phyloP scores from a whole-genome alignment of 2,113 vertebrate genomes.

The Macquaria australasica region DNA sequence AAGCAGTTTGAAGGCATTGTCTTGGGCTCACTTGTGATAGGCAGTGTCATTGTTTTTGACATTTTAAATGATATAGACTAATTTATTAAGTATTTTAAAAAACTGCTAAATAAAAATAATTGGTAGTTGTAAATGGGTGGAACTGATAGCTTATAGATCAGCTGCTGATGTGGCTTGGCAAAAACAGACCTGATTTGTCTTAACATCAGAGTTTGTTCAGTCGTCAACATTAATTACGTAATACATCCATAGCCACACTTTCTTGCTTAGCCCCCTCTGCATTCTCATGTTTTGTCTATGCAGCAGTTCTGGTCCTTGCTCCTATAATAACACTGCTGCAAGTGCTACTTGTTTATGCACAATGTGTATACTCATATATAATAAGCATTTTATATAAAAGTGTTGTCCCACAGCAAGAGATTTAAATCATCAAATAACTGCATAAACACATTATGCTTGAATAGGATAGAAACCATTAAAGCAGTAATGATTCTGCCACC shows the following conservation, averaged over 20 bases:
- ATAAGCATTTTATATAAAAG: background rate
- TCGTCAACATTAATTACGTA: constrained; percentile 14
- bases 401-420: background rate
- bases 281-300: constrained; percentile 27
- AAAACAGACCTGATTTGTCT: background rate
- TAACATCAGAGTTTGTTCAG: background rate
- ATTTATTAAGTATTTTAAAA: background rate
- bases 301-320: constrained; percentile 30
- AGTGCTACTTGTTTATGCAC: background rate
- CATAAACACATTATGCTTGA: background rate
- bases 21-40: background rate
- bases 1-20: background rate
- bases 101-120: background rate
- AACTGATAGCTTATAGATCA: background rate
- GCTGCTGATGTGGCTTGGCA: background rate
- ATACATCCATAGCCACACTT: background rate
- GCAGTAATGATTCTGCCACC: background rate
- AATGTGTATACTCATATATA: background rate
- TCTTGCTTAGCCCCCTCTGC: background rate
- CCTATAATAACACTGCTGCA: background rate
- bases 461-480: background rate
- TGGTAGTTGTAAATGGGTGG: background rate
- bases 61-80: background rate
- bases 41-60: background rate
- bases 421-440: background rate